These are phyloP conservation scores for Eurosta solidaginis DNA, from an alignment of 1,140 invertebrate genomes.

Conservation along the genomic window DNA sequence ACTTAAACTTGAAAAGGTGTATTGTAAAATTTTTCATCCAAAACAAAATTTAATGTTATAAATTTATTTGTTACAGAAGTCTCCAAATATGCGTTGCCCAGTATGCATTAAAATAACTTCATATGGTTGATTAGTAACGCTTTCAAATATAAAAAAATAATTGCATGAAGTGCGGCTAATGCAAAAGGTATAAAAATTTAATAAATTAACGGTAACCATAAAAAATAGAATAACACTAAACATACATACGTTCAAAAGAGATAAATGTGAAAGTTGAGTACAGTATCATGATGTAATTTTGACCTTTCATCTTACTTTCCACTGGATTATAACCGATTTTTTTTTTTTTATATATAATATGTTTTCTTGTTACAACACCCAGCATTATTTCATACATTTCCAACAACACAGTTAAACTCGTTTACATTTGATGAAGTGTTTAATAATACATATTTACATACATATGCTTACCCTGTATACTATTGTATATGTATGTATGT, in stretches of 20 bases:
- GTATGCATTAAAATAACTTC: not conserved
- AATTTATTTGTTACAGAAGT: conserved; percentile 2
- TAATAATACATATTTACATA: not conserved
- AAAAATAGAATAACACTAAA: conserved; percentile 7
- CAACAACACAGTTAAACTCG: not conserved
- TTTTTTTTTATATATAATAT: not conserved
- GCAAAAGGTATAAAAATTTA: not conserved
- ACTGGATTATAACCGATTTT: no score
- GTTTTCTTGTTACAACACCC: not conserved
- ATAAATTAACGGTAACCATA: not conserved
- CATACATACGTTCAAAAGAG: not conserved
- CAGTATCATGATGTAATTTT: not conserved
- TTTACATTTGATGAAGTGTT: not conserved
- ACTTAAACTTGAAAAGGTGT: no score
- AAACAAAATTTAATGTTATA: no score
- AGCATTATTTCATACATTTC: not conserved
- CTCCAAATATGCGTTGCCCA: not conserved
- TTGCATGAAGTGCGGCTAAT: not conserved
- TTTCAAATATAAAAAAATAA: not conserved
- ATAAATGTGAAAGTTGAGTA: not conserved
- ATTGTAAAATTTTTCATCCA: no score
- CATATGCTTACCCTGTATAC: not conserved
- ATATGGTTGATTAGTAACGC: not conserved
- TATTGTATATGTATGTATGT: not conserved
- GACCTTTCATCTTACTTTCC: not conserved